Base-by-base conservation (phyloP, 2,113 vertebrate genomes). In the Microtus pennsylvanicus region DNA sequence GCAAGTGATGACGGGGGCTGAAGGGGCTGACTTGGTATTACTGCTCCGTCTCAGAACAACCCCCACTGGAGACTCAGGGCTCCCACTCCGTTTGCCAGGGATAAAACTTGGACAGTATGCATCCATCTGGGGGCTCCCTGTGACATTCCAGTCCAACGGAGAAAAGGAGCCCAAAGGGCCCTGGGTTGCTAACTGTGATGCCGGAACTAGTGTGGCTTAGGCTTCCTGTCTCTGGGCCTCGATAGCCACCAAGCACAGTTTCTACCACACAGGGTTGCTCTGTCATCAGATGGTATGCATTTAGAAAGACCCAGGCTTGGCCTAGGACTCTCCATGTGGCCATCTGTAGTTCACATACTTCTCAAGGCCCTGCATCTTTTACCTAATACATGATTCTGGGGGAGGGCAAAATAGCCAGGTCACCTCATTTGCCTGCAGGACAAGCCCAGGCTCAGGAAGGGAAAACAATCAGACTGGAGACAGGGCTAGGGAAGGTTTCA, bases 51-150 rank as follows among this genome's bases (percentile, higher is more conserved):
- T 91, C 55, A 4, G 58, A 52, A 65, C 10, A 87, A 2, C 8
- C 30, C 0, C 17, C 0, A 3, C 7, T 13, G 9, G 7, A 80
- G 9, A 50, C 55, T 74, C 55, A 1, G 42, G 26, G 50, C 3
- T 4, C 63, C 17, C 0, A 3, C 33, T 77, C 14, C 42, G 11
- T 47, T 24, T 30, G 3, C 78, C 77, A 63, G n/a, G 35, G 26
- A 65, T 76, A 42, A 87, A 19, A 33, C 0, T 0, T 26, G n/a
- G 19, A 65, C 70, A 26, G 63, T 38, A 2, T 35, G 52, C 3
- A 11, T 74, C 24, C 22, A 61, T 38, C 3, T 5, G 6, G 16
- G 26, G 30, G 16, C 26, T 28, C 70, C 16, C 47, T 22, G 8
- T 26, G 16, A 6, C 47, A 82, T 70, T 26, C 42, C 28, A 83